phyloP scores from a whole-genome alignment of 2,888 invertebrate genomes.

The Bombyx huttoni region DNA sequence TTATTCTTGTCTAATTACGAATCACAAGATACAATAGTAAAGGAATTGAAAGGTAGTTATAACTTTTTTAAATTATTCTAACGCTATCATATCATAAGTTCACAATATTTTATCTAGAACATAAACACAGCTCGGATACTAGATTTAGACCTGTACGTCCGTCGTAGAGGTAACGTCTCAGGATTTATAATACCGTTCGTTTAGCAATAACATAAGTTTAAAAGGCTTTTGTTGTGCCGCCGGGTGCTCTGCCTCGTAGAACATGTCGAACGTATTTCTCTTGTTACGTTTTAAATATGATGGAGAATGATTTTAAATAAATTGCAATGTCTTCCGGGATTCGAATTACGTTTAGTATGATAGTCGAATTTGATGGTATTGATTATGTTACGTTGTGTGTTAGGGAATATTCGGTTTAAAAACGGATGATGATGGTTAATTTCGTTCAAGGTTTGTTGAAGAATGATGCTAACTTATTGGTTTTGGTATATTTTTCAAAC shows the following conservation, averaged over 20 bases:
- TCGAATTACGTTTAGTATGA: background rate
- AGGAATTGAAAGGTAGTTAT: too few relatives aligned
- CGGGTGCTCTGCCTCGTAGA: constrained; percentile 13
- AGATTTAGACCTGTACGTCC: constrained; percentile 16
- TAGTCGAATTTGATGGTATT: background rate
- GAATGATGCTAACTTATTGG: too few relatives aligned
- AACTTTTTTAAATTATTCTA: too few relatives aligned
- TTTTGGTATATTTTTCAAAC: too few relatives aligned
- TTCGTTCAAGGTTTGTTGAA: too few relatives aligned
- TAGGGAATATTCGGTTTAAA: background rate
- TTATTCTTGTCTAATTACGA: too few relatives aligned
- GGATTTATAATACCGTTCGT: constrained; percentile 42
- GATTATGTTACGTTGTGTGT: background rate
- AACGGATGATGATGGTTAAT: background rate
- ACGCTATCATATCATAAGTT: too few relatives aligned
- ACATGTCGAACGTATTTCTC: background rate
- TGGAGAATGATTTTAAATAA: constrained; percentile 1
- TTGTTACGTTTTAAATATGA: constrained; percentile 1
- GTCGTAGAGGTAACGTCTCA: constrained; percentile 32
- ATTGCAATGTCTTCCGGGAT: background rate
- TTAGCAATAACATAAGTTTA: constrained; percentile 44
- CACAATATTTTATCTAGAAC: too few relatives aligned
- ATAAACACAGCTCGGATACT: background rate
- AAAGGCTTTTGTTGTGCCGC: constrained; percentile 28
- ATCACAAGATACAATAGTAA: too few relatives aligned